A percentile compares a stretch with the other conserved stretches of the same genome.
phyloP scores from a whole-genome alignment of 2,888 invertebrate genomes.

The Gisinianus flammeolus region DNA sequence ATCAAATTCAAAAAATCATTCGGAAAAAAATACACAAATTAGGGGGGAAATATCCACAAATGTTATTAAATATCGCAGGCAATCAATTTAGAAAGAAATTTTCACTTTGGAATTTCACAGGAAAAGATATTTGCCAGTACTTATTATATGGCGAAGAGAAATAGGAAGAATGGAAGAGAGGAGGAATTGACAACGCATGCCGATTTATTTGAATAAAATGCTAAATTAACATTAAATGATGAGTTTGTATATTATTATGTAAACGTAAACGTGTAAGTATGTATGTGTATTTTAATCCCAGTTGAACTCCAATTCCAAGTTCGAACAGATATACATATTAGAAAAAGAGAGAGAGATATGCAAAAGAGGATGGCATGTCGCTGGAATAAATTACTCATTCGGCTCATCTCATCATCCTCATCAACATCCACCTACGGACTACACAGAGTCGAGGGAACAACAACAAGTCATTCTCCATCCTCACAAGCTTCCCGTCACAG shows the following conservation, averaged over 20 bases:
- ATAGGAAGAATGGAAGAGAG: too few species aligned
- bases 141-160: too few species aligned
- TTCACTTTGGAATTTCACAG: too few species aligned
- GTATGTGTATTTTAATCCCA: background rate
- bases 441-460: background rate
- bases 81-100: too few species aligned
- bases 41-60: too few species aligned
- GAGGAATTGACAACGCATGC: conserved; percentile 13
- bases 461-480: background rate
- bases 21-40: too few species aligned
- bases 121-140: too few species aligned
- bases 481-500: background rate
- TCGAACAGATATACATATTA: background rate
- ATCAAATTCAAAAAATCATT: too few species aligned
- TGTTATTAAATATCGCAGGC: too few species aligned
- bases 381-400: conserved; percentile 20
- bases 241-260: too few species aligned
- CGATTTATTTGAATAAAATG: background rate
- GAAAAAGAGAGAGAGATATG: background rate
- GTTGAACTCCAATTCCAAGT: background rate
- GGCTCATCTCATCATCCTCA: conserved; percentile 31
- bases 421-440: conserved; percentile 20
- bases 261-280: background rate
- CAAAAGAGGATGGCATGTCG: conserved; percentile 2
- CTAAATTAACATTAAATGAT: background rate